Evolutionary conservation across 2,888 invertebrate species (phyloP).

Genomic region (Eristalis arbustorum): DNA sequence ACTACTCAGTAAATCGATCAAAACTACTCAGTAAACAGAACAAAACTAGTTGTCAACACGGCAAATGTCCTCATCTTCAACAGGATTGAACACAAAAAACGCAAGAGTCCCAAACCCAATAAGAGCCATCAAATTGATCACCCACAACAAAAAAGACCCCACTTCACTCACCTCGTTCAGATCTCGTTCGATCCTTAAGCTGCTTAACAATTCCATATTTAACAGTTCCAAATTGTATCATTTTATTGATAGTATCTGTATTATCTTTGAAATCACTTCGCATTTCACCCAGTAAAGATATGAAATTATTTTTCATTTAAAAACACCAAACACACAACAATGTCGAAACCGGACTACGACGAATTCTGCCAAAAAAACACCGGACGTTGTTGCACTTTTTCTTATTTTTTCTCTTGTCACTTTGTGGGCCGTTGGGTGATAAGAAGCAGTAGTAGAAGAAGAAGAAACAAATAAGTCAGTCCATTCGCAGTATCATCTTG

Average conservation of each 20-base stretch:
- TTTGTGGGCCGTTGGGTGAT: background rate
- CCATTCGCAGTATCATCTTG: constrained; percentile 65
- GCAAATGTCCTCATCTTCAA: too few relatives aligned
- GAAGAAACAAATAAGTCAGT: background rate
- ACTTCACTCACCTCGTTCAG: constrained; percentile 78
- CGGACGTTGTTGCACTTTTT: background rate
- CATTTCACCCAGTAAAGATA: constrained; percentile 79
- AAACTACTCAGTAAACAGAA: too few relatives aligned
- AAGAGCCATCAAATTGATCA: too few relatives aligned
- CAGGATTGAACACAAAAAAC: too few relatives aligned
- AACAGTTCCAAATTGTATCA: constrained; percentile 85
- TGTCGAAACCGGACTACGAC: background rate
- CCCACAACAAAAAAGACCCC: background rate
- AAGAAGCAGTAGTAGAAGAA: too few relatives aligned
- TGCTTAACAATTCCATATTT: constrained; percentile 84
- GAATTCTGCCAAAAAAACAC: background rate
- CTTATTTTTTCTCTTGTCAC: background rate
- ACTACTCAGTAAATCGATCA: too few relatives aligned
- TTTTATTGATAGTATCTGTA: constrained; percentile 81
- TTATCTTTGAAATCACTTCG: constrained; percentile 80
- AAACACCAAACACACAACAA: constrained; percentile 37
- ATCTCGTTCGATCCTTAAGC: constrained; percentile 80
- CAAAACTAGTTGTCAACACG: too few relatives aligned
- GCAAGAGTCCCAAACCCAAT: too few relatives aligned
- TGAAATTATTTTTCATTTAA: constrained; percentile 78